These are phyloP conservation scores for Danaus chrysippus DNA, from an alignment of 2,888 invertebrate species.

Conservation along the genomic window DNA sequence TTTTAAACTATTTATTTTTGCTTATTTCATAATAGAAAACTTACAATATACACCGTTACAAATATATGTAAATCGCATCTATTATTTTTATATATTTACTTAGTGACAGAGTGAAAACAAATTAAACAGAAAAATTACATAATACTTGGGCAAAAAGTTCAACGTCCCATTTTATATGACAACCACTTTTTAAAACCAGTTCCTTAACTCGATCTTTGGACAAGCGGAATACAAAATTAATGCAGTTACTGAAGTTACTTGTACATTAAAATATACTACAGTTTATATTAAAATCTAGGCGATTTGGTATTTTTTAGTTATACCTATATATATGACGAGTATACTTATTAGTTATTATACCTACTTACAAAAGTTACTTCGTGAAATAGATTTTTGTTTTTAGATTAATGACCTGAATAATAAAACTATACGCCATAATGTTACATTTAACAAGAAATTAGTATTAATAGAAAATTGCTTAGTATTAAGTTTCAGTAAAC, in stretches of 20 bases:
- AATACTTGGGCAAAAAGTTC: slow-evolving; percentile 65
- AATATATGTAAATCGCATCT: slow-evolving; percentile 15
- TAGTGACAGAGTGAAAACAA: slow-evolving; percentile 55
- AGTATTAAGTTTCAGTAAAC: no score
- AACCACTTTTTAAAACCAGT: slow-evolving; percentile 71
- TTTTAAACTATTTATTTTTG: neutral
- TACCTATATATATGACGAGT: neutral
- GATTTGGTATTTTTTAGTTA: neutral
- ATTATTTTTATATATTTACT: slow-evolving; percentile 31
- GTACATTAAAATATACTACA: slow-evolving; percentile 8
- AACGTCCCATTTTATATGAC: slow-evolving; percentile 68
- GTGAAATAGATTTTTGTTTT: no score
- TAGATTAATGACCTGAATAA: no score
- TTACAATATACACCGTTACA: neutral
- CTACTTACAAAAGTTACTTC: no score
- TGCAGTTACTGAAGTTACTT: slow-evolving; percentile 6
- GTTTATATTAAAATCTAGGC: slow-evolving; percentile 6
- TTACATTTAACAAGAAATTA: no score
- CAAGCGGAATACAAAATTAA: slow-evolving; percentile 44
- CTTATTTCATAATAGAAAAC: neutral
- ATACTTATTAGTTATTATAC: no score
- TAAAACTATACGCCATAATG: no score
- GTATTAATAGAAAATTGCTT: no score
- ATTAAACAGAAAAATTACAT: slow-evolving; percentile 54
- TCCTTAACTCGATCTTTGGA: slow-evolving; percentile 52